Percentiles rank a stretch among this genome's conserved stretches.
Evolutionary conservation across 2,113 vertebrate genomes (phyloP).

Genomic region (Rhipidura dahli): DNA sequence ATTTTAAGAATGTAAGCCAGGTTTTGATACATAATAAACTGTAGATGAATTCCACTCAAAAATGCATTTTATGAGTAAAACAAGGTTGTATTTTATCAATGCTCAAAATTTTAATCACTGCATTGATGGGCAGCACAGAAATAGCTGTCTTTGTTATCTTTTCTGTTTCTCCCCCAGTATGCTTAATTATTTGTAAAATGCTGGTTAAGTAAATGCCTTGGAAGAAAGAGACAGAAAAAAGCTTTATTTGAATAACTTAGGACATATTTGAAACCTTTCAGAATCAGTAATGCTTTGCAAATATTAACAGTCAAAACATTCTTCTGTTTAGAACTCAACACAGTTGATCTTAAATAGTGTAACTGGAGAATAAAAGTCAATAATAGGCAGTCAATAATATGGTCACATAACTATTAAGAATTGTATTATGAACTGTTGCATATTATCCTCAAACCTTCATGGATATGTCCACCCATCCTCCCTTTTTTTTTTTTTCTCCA

Average conservation of each 20-base stretch:
- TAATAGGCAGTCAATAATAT: background rate
- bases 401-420: background rate
- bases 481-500: background rate
- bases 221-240: background rate
- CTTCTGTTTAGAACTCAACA: background rate
- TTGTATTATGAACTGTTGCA: background rate
- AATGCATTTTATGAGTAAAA: background rate
- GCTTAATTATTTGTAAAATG: background rate
- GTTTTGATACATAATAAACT: background rate
- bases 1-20: background rate
- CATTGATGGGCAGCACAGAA: background rate
- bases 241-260: background rate
- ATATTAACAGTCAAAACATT: background rate
- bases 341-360: background rate
- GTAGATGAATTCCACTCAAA: background rate
- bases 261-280: background rate
- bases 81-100: background rate
- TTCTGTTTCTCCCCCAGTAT: background rate
- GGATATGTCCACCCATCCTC: background rate
- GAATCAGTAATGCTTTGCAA: background rate
- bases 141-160: background rate
- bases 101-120: background rate
- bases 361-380: background rate
- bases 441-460: background rate
- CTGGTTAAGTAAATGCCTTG: background rate